Evolutionary conservation across 23 tunicate species (phyloP), one percentile per base, ranked within the genome.

Genomic region (Styela plicata): DNA sequence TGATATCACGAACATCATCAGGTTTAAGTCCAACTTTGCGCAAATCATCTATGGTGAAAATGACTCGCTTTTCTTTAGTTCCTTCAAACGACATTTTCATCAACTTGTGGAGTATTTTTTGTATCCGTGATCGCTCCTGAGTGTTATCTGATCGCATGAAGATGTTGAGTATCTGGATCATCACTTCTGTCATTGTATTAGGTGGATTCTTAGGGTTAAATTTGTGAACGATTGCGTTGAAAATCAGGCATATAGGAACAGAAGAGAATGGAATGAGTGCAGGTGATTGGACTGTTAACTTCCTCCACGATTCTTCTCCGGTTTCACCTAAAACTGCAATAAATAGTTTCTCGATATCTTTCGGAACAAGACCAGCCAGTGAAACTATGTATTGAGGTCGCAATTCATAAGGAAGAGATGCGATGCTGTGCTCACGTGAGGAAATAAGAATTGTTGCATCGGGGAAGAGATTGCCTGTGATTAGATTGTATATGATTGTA

Each of bases 391-490:
- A 22, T n/a, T 73, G 36, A 23, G 78, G 78, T 10, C 78, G 10
- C 29, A 65, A 24, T 65, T 65, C 31, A 5, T 3, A 25, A 25
- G 70, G 29, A 25, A 65, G 70, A 18, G 19, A 27, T 27, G 70
- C 29, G 3, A 65, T 25, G 3, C 31, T 24, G 31, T 65, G 70
- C 70, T 65, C 52, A 23, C 78, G 25, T 7, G 52, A 33, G 10
- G 52, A 32, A 30, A 73, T 30, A 7, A 73, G 3, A 57, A 73
- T 73, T 3, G 78, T 73, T 3, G 19, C 61, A 5, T 19, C 10
- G 26, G 78, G 78, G 24, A 73, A 34, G 36, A 73, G 44, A 73
- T 73, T 73, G 52, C 78, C 78, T 73, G 28, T 23, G 7, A 73
- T 34, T 32, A 65, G 70, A 65, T 65, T 65, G 7, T 18, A 24